Evolutionary conservation across 2,113 vertebrate genomes (phyloP).

Genomic region (Circaetus gallicus): DNA sequence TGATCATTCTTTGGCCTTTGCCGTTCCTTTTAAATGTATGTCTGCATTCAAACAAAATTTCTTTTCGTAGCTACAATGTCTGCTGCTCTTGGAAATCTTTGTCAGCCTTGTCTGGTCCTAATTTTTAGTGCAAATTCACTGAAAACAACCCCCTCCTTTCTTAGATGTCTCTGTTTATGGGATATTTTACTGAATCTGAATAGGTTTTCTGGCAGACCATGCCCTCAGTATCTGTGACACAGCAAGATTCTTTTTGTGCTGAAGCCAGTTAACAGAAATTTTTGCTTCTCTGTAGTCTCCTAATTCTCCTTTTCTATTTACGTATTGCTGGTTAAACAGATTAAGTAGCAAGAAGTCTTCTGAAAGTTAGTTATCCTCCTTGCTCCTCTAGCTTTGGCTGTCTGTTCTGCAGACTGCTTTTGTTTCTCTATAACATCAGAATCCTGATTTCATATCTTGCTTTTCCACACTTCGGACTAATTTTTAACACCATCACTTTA

Average conservation of each 20-base stretch:
- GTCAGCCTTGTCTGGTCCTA: neutral
- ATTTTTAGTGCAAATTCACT: neutral
- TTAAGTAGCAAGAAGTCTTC: neutral
- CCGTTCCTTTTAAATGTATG: neutral
- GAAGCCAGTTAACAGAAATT: neutral
- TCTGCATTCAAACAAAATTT: neutral
- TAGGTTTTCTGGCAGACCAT: neutral
- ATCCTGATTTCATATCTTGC: neutral
- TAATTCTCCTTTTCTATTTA: neutral
- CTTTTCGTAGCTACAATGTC: neutral
- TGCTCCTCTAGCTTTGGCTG: neutral
- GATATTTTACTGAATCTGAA: neutral
- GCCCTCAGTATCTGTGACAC: neutral
- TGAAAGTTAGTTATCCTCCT: neutral
- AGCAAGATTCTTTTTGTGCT: neutral
- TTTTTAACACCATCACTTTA: neutral
- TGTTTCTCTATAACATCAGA: neutral
- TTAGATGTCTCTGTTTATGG: neutral
- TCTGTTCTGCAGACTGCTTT: neutral
- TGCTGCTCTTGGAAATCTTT: neutral
- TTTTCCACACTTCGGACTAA: neutral
- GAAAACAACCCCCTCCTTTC: neutral
- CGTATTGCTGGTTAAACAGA: neutral
- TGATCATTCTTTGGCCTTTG: neutral
- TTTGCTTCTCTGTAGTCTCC: neutral